Evolutionary conservation across 2,797 vertebrate genomes (phyloP), one percentile per base, ranked within the genome.

Genomic region (Epinephelus malabaricus): DNA sequence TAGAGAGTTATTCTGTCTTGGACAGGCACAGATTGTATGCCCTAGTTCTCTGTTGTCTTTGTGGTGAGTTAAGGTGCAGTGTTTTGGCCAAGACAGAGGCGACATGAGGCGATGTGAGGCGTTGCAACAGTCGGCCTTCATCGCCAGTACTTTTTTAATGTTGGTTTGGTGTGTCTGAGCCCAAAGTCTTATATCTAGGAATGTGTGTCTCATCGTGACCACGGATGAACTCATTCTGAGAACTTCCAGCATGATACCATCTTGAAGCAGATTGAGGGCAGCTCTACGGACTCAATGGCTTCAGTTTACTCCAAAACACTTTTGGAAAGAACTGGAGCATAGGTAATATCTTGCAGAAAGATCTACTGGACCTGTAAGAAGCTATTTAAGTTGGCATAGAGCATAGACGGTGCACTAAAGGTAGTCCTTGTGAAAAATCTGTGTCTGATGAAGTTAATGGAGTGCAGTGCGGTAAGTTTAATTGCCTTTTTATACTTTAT

Each of bases 311-410:
- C 19, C 25, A 59, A 25, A 54, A 19, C 8, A 38, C 18, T 43
- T 50, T 27, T 23, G 4, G 5, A 12, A 40, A 46, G 11, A 49
- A 38, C 19, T 19, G 19, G 63, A 46, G 11, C 13, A 7, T 56
- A 19, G n/a, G 15, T 66, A 38, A 54, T 40, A 56, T 56, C 49
- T 54, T 14, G 5, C 34, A 51, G 58, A 68, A 75, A 55, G n/a
- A 53, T 19, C 1, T 68, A 25, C 8, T n/a, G 30, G 5, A 60
- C 34, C 18, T 4, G 17, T 1, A 61, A 40, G 19, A 47, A 18
- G 15, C 62, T 25, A 18, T 45, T 45, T 3, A 27, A 23, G 34
- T 49, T 1, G 0, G 10, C 30, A 58, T 1, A 17, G 2, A 27
- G 21, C 17, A 62, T 23, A 7, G 23, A 58, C 6, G 4, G 2